Evolutionary conservation across 30 jellyfish, hydroid and myxozoan genomes (phyloP), one percentile per base, ranked within the genome.

Genomic region (Aurelia aurita complex sp. Pacific): DNA sequence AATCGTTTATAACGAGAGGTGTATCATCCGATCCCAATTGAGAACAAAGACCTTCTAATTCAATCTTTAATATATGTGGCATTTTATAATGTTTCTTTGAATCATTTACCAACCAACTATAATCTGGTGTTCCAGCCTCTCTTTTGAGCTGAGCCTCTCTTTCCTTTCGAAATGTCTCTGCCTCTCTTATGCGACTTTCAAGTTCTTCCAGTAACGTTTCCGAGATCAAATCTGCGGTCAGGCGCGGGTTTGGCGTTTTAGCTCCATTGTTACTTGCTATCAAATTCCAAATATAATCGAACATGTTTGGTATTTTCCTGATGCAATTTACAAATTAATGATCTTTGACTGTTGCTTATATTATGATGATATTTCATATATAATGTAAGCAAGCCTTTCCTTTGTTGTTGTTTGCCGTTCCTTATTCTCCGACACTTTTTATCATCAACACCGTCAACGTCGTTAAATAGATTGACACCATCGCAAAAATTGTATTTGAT

Each of bases 121-220:
- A 84, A 53, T 84, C 93, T 23, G 93, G 93, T 17, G 40, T 64
- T 33, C 93, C 93, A 62, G 93, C 78, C 19, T 84, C 93, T 63
- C 74, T 29, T 72, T 84, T 84, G 64, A 53, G 85, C 77, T 84
- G 86, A 12, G 77, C 77, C 82, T 73, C 87, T 17, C 64, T 70
- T 54, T 64, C 81, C 23, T 73, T 69, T 67, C 67, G 93, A 18
- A 17, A 5, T 4, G 23, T 34, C 57, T 84, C 93, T 32, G 66
- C 71, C 67, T 73, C 93, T 65, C 67, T 84, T 51, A 84, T 67
- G 42, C 87, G 54, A 16, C 87, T 77, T 52, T 73, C 17, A 13
- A 84, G 93, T 64, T 84, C 93, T 67, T 84, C 93, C 2, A 84
- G 71, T 36, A 84, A 57, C 0, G 93, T 84, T 75, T 84, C 93